Conservation (phyloP, 2,888 invertebrate species). For the Nomada fabriciana region DNA sequence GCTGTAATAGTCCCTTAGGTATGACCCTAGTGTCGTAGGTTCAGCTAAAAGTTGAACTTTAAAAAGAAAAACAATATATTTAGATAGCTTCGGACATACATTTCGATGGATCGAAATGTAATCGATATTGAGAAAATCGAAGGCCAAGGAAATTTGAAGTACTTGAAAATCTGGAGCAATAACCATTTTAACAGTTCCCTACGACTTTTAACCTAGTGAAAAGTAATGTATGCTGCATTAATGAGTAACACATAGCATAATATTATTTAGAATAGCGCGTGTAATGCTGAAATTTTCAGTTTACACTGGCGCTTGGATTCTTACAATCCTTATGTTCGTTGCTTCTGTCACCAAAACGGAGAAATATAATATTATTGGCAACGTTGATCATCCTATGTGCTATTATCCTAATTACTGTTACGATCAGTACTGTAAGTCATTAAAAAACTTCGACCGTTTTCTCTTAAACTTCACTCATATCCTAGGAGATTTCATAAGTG, state of each 20-base stretch:
- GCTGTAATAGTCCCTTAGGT: too few relatives aligned
- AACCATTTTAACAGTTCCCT: slow-evolving; percentile 17
- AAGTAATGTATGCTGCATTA: slow-evolving; percentile 11
- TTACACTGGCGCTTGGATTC: slow-evolving; percentile 51
- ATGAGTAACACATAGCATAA: slow-evolving; percentile 19
- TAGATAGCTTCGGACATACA: neutral
- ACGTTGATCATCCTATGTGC: neutral
- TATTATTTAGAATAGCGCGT: slow-evolving; percentile 46
- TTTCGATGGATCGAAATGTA: slow-evolving; percentile 17
- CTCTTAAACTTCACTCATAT: neutral
- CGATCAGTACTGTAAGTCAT: neutral
- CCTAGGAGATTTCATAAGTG: neutral
- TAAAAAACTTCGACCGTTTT: neutral
- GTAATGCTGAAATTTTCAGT: slow-evolving; percentile 70
- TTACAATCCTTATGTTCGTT: slow-evolving; percentile 53
- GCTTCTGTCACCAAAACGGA: slow-evolving; percentile 39
- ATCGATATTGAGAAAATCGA: slow-evolving; percentile 17
- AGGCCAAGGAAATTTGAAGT: slow-evolving; percentile 23
- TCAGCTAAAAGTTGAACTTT: too few relatives aligned
- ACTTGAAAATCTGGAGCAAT: slow-evolving; percentile 9
- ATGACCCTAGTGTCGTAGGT: too few relatives aligned
- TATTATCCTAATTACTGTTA: neutral
- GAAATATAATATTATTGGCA: slow-evolving; percentile 39
- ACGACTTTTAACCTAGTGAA: slow-evolving; percentile 15
- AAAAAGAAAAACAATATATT: neutral